Evolutionary conservation across 2,888 invertebrate species (phyloP).

Genomic region (Pristionchus maxplancki): DNA sequence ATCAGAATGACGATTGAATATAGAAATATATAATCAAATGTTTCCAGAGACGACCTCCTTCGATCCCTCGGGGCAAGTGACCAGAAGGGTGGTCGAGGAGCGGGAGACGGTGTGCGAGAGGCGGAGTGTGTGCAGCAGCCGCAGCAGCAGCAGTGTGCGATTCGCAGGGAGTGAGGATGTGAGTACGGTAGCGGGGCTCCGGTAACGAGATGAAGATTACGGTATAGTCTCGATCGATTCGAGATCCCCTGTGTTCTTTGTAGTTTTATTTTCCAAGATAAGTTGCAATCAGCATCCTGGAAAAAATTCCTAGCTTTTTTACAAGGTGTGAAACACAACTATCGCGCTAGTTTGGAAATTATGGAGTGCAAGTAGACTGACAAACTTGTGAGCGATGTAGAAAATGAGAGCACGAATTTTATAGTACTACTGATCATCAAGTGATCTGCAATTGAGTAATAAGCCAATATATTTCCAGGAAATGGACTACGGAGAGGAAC

Average conservation of each 20-base stretch:
- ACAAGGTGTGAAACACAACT: no score
- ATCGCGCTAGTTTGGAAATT: no score
- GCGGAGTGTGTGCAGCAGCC: background rate
- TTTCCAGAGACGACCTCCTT: conserved; percentile 17
- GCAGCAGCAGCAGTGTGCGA: conserved; percentile 20
- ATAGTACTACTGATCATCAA: no score
- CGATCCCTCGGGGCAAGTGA: background rate
- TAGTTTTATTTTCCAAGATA: no score
- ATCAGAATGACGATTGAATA: no score
- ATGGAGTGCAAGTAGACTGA: no score
- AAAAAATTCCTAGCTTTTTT: no score
- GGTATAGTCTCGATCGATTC: background rate
- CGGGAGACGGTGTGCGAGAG: conserved; percentile 23
- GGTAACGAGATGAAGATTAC: no score
- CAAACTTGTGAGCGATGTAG: no score
- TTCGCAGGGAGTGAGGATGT: conserved; percentile 38
- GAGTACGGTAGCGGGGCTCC: conserved; percentile 22
- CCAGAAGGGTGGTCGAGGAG: background rate
- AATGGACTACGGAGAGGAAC: conserved; percentile 1
- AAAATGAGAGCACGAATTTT: no score
- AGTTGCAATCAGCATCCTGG: no score
- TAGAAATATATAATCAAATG: no score
- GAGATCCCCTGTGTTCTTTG: background rate
- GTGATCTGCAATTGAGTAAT: background rate
- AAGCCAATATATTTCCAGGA: background rate